phyloP scores from a whole-genome alignment of 2,797 vertebrate genomes.

The Zenarchopterus dispar region DNA sequence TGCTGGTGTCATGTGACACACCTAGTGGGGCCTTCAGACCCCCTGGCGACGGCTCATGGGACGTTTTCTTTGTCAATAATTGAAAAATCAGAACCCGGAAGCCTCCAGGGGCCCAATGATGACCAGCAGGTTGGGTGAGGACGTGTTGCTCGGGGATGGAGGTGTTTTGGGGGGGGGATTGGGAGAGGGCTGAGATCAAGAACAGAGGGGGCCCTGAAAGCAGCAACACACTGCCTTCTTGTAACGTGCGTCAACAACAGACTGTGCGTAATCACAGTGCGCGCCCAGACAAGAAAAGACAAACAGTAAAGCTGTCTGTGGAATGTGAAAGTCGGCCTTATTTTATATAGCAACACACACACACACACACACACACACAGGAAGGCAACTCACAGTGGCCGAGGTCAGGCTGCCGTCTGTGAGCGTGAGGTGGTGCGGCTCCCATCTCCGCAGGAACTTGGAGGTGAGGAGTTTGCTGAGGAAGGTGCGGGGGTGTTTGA shows the following conservation, averaged over 20 bases:
- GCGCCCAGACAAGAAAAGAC: conserved; percentile 55
- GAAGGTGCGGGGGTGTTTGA: conserved; percentile 96
- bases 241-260: conserved; percentile 65
- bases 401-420: conserved; percentile 94
- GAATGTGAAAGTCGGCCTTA: conserved; percentile 43
- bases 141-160: too few species aligned
- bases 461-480: conserved; percentile 99
- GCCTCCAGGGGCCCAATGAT: not conserved
- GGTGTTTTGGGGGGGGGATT: too few species aligned
- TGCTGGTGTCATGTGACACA: conserved; percentile 20
- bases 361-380: conserved; percentile 5
- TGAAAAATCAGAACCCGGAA: too few species aligned
- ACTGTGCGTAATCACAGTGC: conserved; percentile 44
- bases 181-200: not conserved
- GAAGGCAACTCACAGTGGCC: conserved; percentile 88
- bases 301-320: conserved; percentile 41
- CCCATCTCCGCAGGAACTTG: conserved; percentile 96
- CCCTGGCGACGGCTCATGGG: not conserved
- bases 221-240: not conserved
- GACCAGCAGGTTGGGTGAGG: too few species aligned
- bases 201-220: not conserved
- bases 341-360: conserved; percentile 1
- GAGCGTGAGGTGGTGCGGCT: conserved; percentile 95
- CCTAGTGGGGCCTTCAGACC: not conserved
- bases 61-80: too few species aligned